phyloP scores from a whole-genome alignment of 1,140 invertebrate genomes.

The Brachionus paranguensis region DNA sequence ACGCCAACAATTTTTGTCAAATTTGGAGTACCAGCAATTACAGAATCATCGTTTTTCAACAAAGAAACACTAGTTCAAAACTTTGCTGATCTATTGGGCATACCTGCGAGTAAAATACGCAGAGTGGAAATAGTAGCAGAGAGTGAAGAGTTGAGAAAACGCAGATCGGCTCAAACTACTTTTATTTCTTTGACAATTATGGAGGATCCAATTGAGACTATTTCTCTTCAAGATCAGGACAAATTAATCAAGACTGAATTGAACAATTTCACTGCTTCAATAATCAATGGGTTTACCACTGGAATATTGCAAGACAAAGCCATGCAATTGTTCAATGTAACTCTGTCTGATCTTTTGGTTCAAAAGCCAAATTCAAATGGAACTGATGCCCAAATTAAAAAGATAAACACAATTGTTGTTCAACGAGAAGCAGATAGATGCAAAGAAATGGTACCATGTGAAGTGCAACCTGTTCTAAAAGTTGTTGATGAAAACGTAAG shows the following conservation, averaged over 20 bases:
- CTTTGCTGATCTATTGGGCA: not conserved
- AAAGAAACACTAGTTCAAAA: not conserved
- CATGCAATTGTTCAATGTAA: not conserved
- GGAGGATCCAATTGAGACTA: not conserved
- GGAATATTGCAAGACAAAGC: not conserved
- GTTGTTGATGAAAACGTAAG: constrained; percentile 13
- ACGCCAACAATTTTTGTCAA: constrained; percentile 11
- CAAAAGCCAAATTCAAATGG: constrained; percentile 35
- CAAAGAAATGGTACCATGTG: not conserved
- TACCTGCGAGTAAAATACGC: not conserved
- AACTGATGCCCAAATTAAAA: not conserved
- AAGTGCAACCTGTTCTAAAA: constrained; percentile 2
- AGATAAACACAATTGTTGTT: not conserved
- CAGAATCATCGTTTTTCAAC: not conserved
- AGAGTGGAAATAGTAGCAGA: constrained; percentile 31
- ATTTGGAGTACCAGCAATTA: constrained; percentile 26
- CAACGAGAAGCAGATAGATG: not conserved
- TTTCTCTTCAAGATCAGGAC: not conserved
- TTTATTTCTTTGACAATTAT: not conserved
- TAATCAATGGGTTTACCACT: constrained; percentile 6
- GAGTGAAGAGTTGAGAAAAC: not conserved
- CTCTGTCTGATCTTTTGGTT: not conserved
- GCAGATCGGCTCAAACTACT: not conserved
- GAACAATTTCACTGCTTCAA: not conserved
- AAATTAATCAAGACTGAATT: not conserved